These are phyloP conservation scores for Sandelia bainsii DNA, from an alignment of 2,797 vertebrate genomes.

Conservation along the genomic window DNA sequence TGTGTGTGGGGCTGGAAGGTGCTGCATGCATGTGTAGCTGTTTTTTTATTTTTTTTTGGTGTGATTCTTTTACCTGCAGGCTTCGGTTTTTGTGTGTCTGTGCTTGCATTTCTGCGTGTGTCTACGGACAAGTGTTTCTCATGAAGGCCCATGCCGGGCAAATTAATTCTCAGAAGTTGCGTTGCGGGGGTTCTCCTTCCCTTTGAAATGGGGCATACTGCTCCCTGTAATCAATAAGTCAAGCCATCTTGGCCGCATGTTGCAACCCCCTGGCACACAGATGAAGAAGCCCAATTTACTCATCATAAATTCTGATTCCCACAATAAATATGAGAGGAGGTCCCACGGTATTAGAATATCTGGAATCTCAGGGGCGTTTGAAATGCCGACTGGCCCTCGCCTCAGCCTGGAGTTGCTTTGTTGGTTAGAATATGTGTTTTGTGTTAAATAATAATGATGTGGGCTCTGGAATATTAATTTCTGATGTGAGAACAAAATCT, in stretches of 20 bases:
- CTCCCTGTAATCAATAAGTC: conserved; percentile 90
- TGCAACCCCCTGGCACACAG: conserved; percentile 85
- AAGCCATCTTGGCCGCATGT: conserved; percentile 86
- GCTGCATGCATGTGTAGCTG: conserved; percentile 57
- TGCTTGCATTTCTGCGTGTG: conserved; percentile 58
- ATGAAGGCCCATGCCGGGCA: conserved; percentile 88
- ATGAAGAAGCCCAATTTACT: conserved; percentile 86
- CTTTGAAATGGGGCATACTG: conserved; percentile 89
- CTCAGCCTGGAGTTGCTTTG: conserved; percentile 66
- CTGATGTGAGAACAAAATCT: conserved; percentile 39
- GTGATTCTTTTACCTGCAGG: conserved; percentile 78
- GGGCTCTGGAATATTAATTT: conserved; percentile 68
- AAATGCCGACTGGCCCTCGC: conserved; percentile 73
- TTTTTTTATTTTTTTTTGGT: conserved; percentile 33
- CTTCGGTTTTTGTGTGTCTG: conserved; percentile 60
- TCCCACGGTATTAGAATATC: conserved; percentile 82
- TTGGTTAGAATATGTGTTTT: conserved; percentile 74
- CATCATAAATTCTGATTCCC: conserved; percentile 86
- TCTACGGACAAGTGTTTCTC: conserved; percentile 88
- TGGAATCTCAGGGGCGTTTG: conserved; percentile 80
- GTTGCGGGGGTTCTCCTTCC: conserved; percentile 85
- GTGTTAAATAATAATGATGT: conserved; percentile 69
- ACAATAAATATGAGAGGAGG: conserved; percentile 84
- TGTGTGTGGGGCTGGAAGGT: conserved; percentile 32
- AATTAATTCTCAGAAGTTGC: conserved; percentile 91